A percentile compares a stretch with the other conserved stretches of the same genome.
Conservation (phyloP, 23 tunicate genomes). For the Aplidium turbinatum region DNA sequence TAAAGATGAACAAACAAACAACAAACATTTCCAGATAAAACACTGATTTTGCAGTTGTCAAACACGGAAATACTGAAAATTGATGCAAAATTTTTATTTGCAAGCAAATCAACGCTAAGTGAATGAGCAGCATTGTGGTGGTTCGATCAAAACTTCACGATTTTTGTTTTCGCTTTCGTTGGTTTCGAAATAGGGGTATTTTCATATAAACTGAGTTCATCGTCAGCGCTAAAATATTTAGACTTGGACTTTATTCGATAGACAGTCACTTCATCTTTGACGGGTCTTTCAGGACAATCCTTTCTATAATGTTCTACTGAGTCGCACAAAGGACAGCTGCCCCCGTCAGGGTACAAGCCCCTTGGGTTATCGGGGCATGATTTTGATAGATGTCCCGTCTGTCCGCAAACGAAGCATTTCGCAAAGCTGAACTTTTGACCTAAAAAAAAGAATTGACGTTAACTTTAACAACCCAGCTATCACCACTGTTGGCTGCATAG, state of each 20-base stretch:
- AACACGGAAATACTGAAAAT: too few relatives aligned
- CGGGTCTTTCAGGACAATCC: constrained; percentile 89
- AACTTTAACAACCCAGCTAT: background rate
- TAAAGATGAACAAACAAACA: too few relatives aligned
- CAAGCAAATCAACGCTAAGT: too few relatives aligned
- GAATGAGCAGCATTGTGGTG: too few relatives aligned
- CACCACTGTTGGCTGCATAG: too few relatives aligned
- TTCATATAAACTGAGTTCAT: constrained; percentile 81
- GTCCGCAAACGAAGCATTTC: constrained; percentile 94
- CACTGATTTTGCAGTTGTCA: too few relatives aligned
- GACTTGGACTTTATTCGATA: constrained; percentile 18
- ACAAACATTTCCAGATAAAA: too few relatives aligned
- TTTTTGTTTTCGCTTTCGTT: background rate
- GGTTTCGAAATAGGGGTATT: constrained; percentile 4
- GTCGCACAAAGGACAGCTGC: constrained; percentile 83
- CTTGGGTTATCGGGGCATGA: constrained; percentile 95
- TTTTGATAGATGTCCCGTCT: constrained; percentile 84
- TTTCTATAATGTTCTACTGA: constrained; percentile 85
- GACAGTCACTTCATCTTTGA: constrained; percentile 63
- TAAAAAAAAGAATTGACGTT: constrained; percentile 5
- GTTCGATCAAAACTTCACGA: constrained; percentile 17
- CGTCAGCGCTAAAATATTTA: constrained; percentile 62
- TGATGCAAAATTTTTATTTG: too few relatives aligned
- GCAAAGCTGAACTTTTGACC: constrained; percentile 84
- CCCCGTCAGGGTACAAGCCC: constrained; percentile 89